Evolutionary conservation across 2,113 vertebrate genomes (phyloP), one percentile per base, ranked within the genome.

Genomic region (Panthera leo): DNA sequence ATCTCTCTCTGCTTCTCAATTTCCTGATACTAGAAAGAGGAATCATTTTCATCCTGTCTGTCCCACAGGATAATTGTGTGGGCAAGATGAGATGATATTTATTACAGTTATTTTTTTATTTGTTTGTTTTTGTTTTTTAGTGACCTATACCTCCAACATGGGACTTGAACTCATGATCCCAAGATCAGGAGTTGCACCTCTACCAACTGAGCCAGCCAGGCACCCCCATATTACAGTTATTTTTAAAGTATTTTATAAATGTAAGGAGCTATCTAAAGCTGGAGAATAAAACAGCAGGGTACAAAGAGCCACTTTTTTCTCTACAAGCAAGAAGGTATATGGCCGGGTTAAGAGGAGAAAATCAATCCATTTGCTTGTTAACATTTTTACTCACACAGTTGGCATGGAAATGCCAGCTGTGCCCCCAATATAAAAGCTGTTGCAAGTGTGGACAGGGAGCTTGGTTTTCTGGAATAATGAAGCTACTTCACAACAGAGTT

Each of bases 211-310:
- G 75, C 75, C 42, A 76, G 39, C 13, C 25, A 76, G 73, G 39
- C 4, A 42, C 13, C 14, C 75, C 75, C 75, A 25, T 45, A 61
- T 21, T 75, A 82, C 31, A 73, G 23, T 75, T 82, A 80, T 39
- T 80, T 89, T 96, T 53, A 1, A 86, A 75, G 55, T 85, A 48
- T 55, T 94, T 85, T 94, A 86, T 73, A 86, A 91, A 80, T 67
- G 23, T 34, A 82, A 86, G 70, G 53, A 48, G 36, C 65, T n/a
- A 65, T 15, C 80, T 86, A 80, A 86, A 91, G 53, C 31, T 36
- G 65, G 75, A 82, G 45, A 91, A 85, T 36, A 45, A 86, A 91
- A 94, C 63, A 86, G 7, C 45, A 29, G 29, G 36, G 53, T 73
- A 82, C 36, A 96, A 90, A 90, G 42, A 90, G 53, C 53, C 53